phyloP scores from a whole-genome alignment of 2,113 vertebrate species.

The Stercorarius parasiticus region DNA sequence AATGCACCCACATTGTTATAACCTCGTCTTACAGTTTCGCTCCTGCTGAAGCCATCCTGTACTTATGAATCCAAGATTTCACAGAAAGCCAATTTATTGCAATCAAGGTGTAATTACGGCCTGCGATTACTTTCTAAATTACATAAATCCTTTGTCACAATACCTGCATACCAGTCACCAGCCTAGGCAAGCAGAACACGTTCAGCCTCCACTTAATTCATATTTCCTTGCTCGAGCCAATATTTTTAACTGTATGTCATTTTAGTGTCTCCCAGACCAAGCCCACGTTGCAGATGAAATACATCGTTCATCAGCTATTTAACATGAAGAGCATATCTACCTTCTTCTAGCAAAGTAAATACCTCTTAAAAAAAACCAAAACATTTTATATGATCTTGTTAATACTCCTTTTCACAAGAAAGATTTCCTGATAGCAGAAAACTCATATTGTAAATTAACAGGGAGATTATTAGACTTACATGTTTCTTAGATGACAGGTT shows the following conservation, averaged over 20 bases:
- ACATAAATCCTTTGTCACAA: background rate
- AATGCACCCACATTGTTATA: accelerated
- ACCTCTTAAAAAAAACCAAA: background rate
- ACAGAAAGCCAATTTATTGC: background rate
- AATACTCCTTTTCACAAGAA: background rate
- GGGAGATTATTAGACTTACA: background rate
- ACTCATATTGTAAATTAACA: background rate
- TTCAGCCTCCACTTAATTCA: background rate
- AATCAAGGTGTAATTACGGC: background rate
- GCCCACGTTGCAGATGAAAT: background rate
- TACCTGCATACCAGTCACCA: background rate
- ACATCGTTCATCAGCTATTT: background rate
- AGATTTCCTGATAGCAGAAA: background rate
- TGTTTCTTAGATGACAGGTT: background rate
- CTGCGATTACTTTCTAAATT: background rate
- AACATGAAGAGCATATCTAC: background rate
- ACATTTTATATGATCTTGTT: background rate
- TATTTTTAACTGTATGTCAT: background rate
- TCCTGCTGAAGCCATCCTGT: background rate
- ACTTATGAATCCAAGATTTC: background rate
- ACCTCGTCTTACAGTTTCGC: background rate
- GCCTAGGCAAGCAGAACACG: background rate
- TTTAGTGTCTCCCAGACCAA: background rate
- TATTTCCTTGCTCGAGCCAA: background rate
- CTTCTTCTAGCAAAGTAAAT: background rate